Evolutionary conservation across 2,797 vertebrate genomes (phyloP).

Genomic region (Helicolenus hilgendorfi): DNA sequence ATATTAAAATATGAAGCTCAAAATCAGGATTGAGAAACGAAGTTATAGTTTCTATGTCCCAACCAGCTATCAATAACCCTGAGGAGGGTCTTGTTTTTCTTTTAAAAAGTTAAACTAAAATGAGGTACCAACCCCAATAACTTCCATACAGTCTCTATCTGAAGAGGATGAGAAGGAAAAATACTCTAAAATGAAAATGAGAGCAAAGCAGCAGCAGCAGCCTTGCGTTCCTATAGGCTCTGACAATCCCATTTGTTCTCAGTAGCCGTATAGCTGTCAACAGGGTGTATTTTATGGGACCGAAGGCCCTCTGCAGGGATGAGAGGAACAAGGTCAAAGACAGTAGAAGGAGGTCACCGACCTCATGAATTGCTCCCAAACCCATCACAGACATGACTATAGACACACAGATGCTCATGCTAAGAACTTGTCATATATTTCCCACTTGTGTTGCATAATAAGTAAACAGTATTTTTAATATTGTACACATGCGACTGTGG

Average conservation of each 20-base stretch:
- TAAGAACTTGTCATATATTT: neutral
- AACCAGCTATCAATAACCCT: neutral
- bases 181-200: constrained; percentile 31
- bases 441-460: neutral
- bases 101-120: neutral
- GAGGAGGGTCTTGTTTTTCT: neutral
- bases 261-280: constrained; percentile 50
- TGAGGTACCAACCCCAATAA: neutral
- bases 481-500: neutral
- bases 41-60: neutral
- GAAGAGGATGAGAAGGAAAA: neutral
- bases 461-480: neutral
- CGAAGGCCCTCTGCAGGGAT: neutral
- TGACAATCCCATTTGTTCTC: constrained; percentile 64
- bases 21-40: neutral
- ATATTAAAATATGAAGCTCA: neutral
- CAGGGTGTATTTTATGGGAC: constrained; percentile 47
- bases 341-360: constrained; percentile 30
- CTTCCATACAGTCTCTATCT: neutral
- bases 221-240: constrained; percentile 17
- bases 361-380: constrained; percentile 1
- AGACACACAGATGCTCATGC: neutral
- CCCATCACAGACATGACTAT: neutral
- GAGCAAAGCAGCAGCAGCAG: constrained; percentile 10
- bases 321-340: constrained; percentile 53